phyloP scores from a whole-genome alignment of 2,888 invertebrate genomes.

The Cephus sareptanus region DNA sequence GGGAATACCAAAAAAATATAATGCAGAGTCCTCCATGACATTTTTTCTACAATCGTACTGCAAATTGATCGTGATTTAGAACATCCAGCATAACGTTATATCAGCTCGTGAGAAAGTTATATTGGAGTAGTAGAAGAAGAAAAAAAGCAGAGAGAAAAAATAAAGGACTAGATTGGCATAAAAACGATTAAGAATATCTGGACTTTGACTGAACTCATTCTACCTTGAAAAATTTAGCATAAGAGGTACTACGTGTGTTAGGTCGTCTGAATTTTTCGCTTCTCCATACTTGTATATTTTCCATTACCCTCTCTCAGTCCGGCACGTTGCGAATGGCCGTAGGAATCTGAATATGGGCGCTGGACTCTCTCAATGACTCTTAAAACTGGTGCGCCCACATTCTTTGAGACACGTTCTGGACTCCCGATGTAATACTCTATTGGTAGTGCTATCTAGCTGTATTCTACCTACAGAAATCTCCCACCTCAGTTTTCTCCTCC shows the following conservation, averaged over 20 bases:
- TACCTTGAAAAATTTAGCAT: not conserved
- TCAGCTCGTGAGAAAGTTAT: not conserved
- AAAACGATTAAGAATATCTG: not conserved
- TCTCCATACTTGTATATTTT: not conserved
- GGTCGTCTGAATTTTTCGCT: not conserved
- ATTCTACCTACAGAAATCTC: not conserved
- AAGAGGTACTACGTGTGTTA: not conserved
- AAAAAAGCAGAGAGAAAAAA: not conserved
- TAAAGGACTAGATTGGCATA: not conserved
- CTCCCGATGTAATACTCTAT: conserved; percentile 4
- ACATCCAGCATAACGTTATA: too few species aligned
- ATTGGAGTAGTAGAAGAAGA: not conserved
- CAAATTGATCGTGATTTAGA: not conserved
- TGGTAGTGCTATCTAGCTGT: not conserved
- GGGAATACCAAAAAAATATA: not conserved
- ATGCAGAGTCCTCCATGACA: not conserved
- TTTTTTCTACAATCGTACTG: not conserved
- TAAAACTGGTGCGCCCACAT: conserved; percentile 58
- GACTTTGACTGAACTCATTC: not conserved
- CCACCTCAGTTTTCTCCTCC: not conserved
- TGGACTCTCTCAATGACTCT: conserved; percentile 47
- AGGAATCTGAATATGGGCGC: conserved; percentile 40
- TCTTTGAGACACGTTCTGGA: conserved; percentile 30
- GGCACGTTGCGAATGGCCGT: conserved; percentile 11
- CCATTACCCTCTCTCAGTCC: not conserved